Conservation (phyloP, 53 echinoderm and acorn worm species). For the Apostichopus leukothele region DNA sequence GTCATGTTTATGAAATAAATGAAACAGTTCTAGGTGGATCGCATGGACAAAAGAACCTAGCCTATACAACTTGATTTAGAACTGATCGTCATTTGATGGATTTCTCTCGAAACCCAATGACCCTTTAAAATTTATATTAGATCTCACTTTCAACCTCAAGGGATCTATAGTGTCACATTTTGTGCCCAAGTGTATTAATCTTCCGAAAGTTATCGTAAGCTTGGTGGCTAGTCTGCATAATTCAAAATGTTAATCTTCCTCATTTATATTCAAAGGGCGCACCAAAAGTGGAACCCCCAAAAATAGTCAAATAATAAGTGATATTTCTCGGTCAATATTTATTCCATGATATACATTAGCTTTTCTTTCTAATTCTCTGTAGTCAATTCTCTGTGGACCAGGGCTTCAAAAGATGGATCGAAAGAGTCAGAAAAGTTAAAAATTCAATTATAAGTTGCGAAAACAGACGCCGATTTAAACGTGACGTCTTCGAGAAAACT, state of each 20-base stretch:
- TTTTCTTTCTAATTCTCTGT: not conserved
- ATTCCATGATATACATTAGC: not conserved
- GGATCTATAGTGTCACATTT: not conserved
- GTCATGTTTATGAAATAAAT: too few species aligned
- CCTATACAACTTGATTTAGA: not conserved
- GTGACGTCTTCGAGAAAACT: not conserved
- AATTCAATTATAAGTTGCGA: not conserved
- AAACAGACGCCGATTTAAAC: conserved; percentile 3
- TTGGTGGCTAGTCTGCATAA: conserved; percentile 1
- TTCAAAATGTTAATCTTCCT: not conserved
- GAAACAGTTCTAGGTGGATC: too few species aligned
- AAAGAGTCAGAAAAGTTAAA: not conserved
- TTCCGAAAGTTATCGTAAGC: not conserved
- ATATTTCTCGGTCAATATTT: not conserved
- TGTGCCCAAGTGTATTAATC: not conserved
- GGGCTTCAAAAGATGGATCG: not conserved
- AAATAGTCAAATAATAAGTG: not conserved
- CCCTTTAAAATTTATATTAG: not conserved
- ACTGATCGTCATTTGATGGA: not conserved
- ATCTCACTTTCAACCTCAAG: not conserved
- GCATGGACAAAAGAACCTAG: too few species aligned
- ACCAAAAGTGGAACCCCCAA: not conserved
- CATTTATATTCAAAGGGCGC: not conserved
- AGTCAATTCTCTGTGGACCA: not conserved
- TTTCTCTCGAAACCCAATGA: not conserved